Percentiles rank a stretch among this genome's conserved stretches.
phyloP scores from a whole-genome alignment of 2,888 invertebrate genomes.

The Eupeodes latifasciatus region DNA sequence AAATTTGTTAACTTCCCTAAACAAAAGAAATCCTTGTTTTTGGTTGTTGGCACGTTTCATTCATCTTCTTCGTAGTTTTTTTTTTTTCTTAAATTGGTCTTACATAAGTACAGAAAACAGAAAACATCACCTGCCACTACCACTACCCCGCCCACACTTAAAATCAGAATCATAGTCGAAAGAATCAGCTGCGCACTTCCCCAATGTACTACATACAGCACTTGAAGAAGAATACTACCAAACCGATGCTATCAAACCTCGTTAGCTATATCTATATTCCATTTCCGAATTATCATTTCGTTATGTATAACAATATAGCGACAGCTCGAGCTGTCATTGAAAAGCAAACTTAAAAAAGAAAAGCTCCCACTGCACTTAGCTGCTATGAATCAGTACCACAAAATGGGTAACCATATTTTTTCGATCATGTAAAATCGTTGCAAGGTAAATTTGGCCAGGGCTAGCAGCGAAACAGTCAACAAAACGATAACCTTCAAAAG shows the following conservation, averaged over 20 bases:
- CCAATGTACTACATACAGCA: conserved; percentile 15
- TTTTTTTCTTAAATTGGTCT: conserved; percentile 24
- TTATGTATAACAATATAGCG: neutral
- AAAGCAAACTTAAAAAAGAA: neutral
- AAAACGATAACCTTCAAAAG: neutral
- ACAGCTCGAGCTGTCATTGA: neutral
- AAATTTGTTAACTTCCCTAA: conserved; percentile 3
- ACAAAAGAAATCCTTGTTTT: conserved; percentile 54
- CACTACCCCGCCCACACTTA: conserved; percentile 12
- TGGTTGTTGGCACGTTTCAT: conserved; percentile 60
- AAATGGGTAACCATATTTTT: neutral
- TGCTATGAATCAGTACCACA: neutral
- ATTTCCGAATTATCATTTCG: conserved; percentile 17
- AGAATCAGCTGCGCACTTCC: conserved; percentile 58
- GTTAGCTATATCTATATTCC: conserved; percentile 5
- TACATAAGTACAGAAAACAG: conserved; percentile 60
- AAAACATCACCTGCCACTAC: conserved; percentile 25
- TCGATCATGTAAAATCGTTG: neutral
- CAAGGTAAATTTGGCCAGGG: conserved; percentile 34
- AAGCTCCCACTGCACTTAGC: neutral
- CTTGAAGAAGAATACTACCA: neutral
- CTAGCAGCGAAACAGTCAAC: neutral
- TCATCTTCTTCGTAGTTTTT: conserved; percentile 21
- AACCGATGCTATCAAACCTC: neutral
- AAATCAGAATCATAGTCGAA: neutral